phyloP scores from a whole-genome alignment of 2,797 vertebrate genomes.

The Fistularia commersonii region DNA sequence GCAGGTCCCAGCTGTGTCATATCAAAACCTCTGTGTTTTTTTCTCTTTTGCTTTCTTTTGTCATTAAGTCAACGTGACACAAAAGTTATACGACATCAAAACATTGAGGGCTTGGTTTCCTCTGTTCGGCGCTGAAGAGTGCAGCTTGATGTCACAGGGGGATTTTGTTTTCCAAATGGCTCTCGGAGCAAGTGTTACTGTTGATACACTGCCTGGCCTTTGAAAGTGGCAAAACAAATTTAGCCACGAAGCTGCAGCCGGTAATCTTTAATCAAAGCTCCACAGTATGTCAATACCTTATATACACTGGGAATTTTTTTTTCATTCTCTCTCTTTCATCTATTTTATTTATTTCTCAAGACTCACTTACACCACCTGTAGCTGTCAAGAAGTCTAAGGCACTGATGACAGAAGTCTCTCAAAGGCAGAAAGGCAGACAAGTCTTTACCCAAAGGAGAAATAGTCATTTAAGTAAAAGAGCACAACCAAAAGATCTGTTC shows the following conservation, averaged over 20 bases:
- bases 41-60: constrained; percentile 26
- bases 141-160: no score
- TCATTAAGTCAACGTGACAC: constrained; percentile 32
- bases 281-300: no score
- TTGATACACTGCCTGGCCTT: no score
- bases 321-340: neutral
- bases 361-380: neutral
- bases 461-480: constrained; percentile 12
- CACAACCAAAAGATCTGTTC: constrained; percentile 26
- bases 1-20: constrained; percentile 48
- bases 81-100: constrained; percentile 27
- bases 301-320: neutral
- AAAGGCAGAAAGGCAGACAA: neutral
- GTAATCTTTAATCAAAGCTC: no score
- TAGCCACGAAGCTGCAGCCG: no score
- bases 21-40: constrained; percentile 39
- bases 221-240: no score
- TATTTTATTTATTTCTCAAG: neutral
- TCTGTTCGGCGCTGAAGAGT: no score
- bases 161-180: no score
- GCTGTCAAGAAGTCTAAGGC: neutral
- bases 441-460: constrained; percentile 7
- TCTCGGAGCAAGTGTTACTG: no score
- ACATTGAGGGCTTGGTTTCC: constrained; percentile 21
- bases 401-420: neutral